Conservation (phyloP, 2,797 vertebrate genomes). For the Cottoperca gobio region DNA sequence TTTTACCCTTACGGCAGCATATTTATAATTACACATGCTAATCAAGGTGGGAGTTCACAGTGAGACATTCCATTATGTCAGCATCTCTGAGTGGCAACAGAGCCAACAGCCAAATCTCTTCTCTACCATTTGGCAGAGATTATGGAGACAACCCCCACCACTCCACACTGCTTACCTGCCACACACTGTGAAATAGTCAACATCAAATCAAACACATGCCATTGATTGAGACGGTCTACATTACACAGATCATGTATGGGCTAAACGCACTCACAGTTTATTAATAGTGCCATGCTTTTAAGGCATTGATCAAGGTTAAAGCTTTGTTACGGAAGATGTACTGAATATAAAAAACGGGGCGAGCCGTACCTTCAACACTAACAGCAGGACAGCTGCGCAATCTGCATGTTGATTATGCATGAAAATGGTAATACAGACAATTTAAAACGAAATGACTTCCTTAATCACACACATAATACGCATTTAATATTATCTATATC, state of each 20-base stretch:
- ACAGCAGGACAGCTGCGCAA: conserved; percentile 54
- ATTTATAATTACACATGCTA: conserved; percentile 85
- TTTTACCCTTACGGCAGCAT: conserved; percentile 77
- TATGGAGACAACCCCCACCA: conserved; percentile 47
- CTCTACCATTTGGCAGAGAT: conserved; percentile 66
- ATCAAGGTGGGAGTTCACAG: conserved; percentile 84
- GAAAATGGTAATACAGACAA: conserved; percentile 62
- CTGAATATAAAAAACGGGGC: conserved; percentile 6
- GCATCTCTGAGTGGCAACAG: conserved; percentile 75
- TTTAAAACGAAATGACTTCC: conserved; percentile 64
- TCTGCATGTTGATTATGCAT: conserved; percentile 72
- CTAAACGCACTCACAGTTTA: conserved; percentile 17
- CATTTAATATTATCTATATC: conserved; percentile 63
- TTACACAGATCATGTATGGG: conserved; percentile 18
- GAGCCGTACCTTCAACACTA: conserved; percentile 34
- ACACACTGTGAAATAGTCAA: conserved; percentile 43
- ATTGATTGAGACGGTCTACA: conserved; percentile 23
- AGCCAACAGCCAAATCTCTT: conserved; percentile 74
- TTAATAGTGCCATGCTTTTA: conserved; percentile 1
- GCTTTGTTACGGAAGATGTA: conserved; percentile 16
- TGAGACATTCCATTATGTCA: conserved; percentile 76
- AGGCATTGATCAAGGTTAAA: conserved; percentile 26
- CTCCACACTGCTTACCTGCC: conserved; percentile 41
- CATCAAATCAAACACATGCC: conserved; percentile 29
- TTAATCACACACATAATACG: conserved; percentile 65